Percentiles rank a stretch among this genome's conserved stretches.
Evolutionary conservation across 2,888 invertebrate genomes (phyloP).

Genomic region (Drosophila suboccidentalis): DNA sequence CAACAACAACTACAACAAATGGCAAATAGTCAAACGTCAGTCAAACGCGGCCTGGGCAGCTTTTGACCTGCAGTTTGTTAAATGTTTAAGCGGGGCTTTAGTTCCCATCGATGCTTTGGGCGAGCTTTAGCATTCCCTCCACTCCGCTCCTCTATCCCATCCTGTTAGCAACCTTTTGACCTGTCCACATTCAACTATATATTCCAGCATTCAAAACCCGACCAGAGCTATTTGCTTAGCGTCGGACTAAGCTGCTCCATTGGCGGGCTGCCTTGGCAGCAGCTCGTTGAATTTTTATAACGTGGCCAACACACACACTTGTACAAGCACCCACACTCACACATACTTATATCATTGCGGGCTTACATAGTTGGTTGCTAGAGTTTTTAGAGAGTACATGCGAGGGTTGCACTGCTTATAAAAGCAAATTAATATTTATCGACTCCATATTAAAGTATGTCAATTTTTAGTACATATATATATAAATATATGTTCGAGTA

Average conservation of each 20-base stretch:
- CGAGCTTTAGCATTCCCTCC: slow-evolving; percentile 7
- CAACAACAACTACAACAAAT: slow-evolving; percentile 28
- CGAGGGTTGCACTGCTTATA: slow-evolving; percentile 20
- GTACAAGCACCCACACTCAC: slow-evolving; percentile 1
- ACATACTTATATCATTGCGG: slow-evolving; percentile 1
- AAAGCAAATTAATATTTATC: not conserved
- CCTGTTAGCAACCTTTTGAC: not conserved
- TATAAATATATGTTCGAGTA: no score
- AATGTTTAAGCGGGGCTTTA: slow-evolving; percentile 76
- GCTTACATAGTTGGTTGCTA: slow-evolving; percentile 38
- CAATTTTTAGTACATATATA: no score
- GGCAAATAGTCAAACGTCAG: slow-evolving; percentile 65
- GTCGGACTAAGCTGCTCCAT: slow-evolving; percentile 52
- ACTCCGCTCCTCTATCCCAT: not conserved
- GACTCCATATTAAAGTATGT: no score
- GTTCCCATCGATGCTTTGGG: slow-evolving; percentile 32
- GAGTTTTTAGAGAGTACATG: slow-evolving; percentile 5
- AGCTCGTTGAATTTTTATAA: slow-evolving; percentile 76
- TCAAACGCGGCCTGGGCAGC: slow-evolving; percentile 71
- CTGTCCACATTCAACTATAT: not conserved
- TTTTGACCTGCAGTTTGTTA: slow-evolving; percentile 77
- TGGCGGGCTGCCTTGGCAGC: slow-evolving; percentile 51
- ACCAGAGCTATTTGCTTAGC: slow-evolving; percentile 56
- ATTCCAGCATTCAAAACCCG: slow-evolving; percentile 16
- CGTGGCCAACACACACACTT: slow-evolving; percentile 56